phyloP scores from a whole-genome alignment of 2,888 invertebrate species.

The Caenorhabditis sp. region DNA sequence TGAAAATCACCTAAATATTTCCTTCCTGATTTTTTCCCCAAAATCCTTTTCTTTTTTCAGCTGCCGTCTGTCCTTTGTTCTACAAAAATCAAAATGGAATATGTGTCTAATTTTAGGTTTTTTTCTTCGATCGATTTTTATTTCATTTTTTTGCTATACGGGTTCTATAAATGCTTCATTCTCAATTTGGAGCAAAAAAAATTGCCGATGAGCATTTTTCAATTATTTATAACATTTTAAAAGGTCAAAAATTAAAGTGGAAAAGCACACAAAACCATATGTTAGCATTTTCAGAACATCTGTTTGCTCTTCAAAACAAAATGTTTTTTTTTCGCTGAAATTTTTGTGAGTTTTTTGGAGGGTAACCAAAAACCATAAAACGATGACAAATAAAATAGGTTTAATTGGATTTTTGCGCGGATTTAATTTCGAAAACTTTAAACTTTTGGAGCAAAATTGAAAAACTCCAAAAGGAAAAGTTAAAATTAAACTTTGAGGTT shows the following conservation, averaged over 20 bases:
- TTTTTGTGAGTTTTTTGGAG: neutral
- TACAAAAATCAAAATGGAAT: constrained; percentile 35
- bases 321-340: too few relatives aligned
- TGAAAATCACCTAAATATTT: constrained; percentile 7
- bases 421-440: too few relatives aligned
- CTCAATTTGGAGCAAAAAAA: neutral
- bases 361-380: neutral
- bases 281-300: too few relatives aligned
- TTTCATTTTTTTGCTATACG: neutral
- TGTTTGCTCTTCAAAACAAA: too few relatives aligned
- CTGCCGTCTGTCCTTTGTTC: constrained; percentile 30
- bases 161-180: neutral
- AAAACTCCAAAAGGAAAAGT: too few relatives aligned
- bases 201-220: too few relatives aligned
- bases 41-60: constrained; percentile 8
- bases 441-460: too few relatives aligned
- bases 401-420: neutral
- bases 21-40: neutral
- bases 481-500: too few relatives aligned
- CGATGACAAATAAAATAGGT: neutral
- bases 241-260: too few relatives aligned
- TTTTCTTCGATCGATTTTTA: neutral
- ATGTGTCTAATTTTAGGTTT: constrained; percentile 13
- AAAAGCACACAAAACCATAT: too few relatives aligned
- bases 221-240: too few relatives aligned